These are phyloP conservation scores for Creontiades dilutus DNA, from an alignment of 2,888 invertebrate species.

Conservation along the genomic window DNA sequence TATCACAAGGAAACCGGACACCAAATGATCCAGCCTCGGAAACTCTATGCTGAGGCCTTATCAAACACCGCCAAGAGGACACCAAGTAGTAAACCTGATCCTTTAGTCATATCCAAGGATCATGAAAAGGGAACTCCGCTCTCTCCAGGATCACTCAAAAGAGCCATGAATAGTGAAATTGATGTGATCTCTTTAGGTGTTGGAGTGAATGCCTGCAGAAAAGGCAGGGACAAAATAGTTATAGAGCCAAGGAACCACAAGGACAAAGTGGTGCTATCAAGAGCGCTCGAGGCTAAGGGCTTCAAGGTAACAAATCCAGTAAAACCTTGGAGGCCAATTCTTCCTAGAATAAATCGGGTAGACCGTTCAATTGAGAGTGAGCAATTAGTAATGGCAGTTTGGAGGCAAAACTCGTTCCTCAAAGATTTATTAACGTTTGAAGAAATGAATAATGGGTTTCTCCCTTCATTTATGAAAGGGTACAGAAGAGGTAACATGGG, in stretches of 20 bases:
- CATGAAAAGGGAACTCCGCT: neutral
- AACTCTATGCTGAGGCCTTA: too few species aligned
- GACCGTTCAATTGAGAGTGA: neutral
- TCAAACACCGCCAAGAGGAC: neutral
- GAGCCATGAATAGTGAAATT: neutral
- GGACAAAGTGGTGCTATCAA: neutral
- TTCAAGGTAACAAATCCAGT: neutral
- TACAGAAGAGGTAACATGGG: neutral
- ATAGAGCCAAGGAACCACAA: neutral
- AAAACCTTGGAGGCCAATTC: neutral
- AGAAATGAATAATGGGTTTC: neutral
- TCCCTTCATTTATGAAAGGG: neutral
- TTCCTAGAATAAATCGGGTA: neutral
- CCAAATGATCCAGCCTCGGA: too few species aligned
- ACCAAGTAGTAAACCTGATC: neutral
- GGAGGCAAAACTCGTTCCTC: neutral
- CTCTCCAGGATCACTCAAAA: neutral
- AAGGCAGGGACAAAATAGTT: neutral
- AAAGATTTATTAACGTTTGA: neutral
- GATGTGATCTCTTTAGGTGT: neutral
- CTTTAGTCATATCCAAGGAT: neutral
- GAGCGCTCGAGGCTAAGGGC: neutral
- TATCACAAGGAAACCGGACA: too few species aligned
- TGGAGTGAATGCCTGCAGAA: neutral
- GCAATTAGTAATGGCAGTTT: neutral